Evolutionary conservation across 2,797 vertebrate species (phyloP).

Genomic region (Tarsius wallacei): DNA sequence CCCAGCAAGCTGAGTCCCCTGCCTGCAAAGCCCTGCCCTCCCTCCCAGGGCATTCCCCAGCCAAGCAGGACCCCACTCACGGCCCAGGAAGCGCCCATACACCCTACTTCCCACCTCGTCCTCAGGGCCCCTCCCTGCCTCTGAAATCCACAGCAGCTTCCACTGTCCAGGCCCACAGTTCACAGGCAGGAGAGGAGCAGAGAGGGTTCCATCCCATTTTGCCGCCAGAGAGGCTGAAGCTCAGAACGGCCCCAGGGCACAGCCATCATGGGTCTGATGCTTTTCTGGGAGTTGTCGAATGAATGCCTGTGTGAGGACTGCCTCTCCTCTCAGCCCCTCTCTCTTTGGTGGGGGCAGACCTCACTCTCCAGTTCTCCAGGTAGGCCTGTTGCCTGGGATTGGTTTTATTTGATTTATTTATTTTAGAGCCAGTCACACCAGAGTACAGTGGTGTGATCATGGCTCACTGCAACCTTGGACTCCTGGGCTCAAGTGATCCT

Average conservation of each 20-base stretch:
- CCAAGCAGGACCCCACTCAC: neutral
- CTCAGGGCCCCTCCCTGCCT: neutral
- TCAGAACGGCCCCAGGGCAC: neutral
- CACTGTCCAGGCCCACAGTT: neutral
- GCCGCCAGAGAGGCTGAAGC: neutral
- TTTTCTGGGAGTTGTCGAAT: neutral
- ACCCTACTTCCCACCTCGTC: neutral
- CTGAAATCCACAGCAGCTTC: neutral
- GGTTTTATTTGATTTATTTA: neutral
- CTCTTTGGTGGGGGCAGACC: neutral
- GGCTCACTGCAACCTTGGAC: no score
- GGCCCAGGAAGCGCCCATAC: neutral
- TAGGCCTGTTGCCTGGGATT: neutral
- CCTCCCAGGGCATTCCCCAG: neutral
- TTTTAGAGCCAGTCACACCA: no score
- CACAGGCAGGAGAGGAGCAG: neutral
- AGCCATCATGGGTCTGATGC: neutral
- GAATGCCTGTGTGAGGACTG: neutral
- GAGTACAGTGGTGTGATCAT: no score
- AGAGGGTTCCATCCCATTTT: neutral
- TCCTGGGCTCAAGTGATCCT: no score
- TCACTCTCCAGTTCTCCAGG: neutral
- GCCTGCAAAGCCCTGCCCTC: neutral
- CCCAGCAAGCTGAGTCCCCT: neutral
- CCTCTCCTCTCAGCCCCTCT: neutral